Percentiles rank a stretch among this genome's conserved stretches.
Evolutionary conservation across 2,113 vertebrate species (phyloP).

Genomic region (Octodon degus): DNA sequence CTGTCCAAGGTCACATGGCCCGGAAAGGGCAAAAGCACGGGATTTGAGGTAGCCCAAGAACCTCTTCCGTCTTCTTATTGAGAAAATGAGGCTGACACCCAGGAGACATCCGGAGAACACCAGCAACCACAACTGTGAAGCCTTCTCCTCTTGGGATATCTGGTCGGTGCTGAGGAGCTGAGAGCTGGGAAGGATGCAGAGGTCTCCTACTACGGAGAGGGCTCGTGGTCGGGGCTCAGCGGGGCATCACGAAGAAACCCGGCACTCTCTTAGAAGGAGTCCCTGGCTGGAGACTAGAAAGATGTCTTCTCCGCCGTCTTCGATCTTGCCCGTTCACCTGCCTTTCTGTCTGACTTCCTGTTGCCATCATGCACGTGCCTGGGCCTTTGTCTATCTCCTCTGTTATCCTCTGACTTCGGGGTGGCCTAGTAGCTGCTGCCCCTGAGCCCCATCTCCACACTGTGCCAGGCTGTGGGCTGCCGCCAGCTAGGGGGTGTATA

Average conservation of each 20-base stretch:
- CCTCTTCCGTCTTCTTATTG: neutral
- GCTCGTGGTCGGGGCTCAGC: neutral
- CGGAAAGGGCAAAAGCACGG: neutral
- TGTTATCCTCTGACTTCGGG: neutral
- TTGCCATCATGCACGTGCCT: too few species aligned
- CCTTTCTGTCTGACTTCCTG: neutral
- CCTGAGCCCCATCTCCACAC: neutral
- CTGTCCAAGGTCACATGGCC: neutral
- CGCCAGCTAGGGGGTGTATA: neutral
- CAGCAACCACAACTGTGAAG: neutral
- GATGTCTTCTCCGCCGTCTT: neutral
- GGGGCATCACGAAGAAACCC: neutral
- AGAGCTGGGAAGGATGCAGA: neutral
- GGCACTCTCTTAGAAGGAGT: neutral
- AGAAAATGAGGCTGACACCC: neutral
- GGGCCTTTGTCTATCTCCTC: neutral
- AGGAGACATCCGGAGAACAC: neutral
- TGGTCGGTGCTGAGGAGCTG: neutral
- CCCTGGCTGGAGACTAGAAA: neutral
- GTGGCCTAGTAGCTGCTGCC: neutral
- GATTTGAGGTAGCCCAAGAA: neutral
- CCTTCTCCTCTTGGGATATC: neutral
- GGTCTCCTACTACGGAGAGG: neutral
- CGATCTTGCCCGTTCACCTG: neutral
- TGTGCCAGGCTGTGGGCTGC: neutral